Evolutionary conservation across 2,113 vertebrate genomes (phyloP).

Genomic region (Pomatorhinus ruficollis): DNA sequence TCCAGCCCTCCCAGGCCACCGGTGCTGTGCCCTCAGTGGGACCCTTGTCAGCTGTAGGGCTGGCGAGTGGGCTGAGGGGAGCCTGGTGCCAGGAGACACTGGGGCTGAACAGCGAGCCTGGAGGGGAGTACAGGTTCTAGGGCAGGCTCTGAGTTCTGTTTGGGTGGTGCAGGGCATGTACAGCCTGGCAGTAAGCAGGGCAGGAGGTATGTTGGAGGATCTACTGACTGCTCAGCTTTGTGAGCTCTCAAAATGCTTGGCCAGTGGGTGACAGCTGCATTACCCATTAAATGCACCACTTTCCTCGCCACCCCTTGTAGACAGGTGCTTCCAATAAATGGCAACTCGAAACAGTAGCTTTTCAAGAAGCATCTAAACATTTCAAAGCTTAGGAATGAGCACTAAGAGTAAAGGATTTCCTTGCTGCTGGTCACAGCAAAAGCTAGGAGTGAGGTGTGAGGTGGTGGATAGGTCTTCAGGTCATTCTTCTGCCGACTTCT

Average conservation of each 20-base stretch:
- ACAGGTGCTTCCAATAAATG: background rate
- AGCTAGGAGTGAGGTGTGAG: no score
- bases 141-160: background rate
- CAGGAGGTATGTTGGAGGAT: background rate
- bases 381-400: background rate
- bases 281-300: no score
- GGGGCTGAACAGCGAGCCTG: no score
- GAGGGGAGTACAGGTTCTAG: no score
- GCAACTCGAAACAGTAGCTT: background rate
- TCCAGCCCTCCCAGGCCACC: background rate
- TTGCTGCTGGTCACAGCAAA: background rate
- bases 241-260: background rate
- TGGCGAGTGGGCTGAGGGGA: background rate
- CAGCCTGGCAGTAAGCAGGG: background rate
- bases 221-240: background rate
- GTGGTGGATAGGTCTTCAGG: background rate
- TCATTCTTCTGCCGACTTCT: background rate
- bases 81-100: accelerated
- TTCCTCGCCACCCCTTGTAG: accelerated
- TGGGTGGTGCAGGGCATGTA: background rate
- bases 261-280: accelerated
- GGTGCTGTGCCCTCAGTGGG: accelerated
- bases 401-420: background rate
- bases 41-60: background rate
- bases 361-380: background rate